Percentiles rank a stretch among this genome's conserved stretches.
phyloP scores from a whole-genome alignment of 2,888 invertebrate genomes.

The Diaphora mendica region DNA sequence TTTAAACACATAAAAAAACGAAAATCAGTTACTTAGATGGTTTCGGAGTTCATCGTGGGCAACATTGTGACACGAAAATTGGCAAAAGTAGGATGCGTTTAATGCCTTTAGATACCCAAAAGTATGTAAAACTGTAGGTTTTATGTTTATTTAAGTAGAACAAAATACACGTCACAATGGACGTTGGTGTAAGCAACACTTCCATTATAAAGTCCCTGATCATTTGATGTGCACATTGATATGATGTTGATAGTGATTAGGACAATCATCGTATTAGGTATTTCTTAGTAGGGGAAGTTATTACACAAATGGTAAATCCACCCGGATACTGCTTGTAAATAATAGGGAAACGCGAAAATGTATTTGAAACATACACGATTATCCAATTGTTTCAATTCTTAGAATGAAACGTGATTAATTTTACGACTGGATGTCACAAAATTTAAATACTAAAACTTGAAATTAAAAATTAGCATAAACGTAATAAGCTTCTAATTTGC shows the following conservation, averaged over 20 bases:
- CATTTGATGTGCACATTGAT: not conserved
- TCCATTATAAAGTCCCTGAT: not conserved
- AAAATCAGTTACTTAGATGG: too few species aligned
- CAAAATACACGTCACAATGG: not conserved
- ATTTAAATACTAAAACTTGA: not conserved
- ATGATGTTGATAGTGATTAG: not conserved
- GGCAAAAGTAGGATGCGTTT: too few species aligned
- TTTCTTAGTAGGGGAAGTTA: slow-evolving; percentile 15
- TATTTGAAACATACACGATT: not conserved
- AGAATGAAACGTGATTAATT: slow-evolving; percentile 5
- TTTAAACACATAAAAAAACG: too few species aligned
- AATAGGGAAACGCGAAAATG: slow-evolving; percentile 5
- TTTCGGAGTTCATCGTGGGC: too few species aligned
- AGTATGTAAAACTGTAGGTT: too few species aligned
- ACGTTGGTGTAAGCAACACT: not conserved
- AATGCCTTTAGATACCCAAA: too few species aligned
- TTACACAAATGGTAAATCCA: slow-evolving; percentile 11
- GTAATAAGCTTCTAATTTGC: not conserved
- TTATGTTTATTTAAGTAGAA: too few species aligned
- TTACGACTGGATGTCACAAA: not conserved
- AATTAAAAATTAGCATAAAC: not conserved
- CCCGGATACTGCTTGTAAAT: slow-evolving; percentile 16
- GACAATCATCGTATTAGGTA: not conserved
- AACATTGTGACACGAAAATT: too few species aligned
- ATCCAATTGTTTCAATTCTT: slow-evolving; percentile 8